Conservation (phyloP, 1,140 invertebrate species). For the Stegodyphus mimosarum region DNA sequence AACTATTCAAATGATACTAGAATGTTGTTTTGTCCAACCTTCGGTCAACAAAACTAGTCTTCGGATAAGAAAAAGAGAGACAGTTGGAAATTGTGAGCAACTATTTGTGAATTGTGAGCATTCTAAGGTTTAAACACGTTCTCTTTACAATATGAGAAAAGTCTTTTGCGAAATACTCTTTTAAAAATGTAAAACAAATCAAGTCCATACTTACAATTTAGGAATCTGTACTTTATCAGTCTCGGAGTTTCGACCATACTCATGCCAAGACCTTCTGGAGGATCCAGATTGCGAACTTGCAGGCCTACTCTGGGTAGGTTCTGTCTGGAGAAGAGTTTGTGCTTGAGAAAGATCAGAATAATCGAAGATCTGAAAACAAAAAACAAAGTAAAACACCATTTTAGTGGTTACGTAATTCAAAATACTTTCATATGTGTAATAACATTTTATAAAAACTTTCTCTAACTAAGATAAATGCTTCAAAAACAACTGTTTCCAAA, state of each 20-base stretch:
- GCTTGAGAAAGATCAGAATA: conserved; percentile 65
- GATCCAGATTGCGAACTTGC: conserved; percentile 28
- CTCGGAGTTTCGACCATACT: conserved; percentile 91
- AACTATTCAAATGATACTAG: no score
- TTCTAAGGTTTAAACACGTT: no score
- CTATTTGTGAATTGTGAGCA: no score
- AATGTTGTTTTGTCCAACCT: no score
- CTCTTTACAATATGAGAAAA: no score
- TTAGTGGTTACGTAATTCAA: background rate
- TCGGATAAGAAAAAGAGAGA: no score
- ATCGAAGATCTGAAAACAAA: conserved; percentile 64
- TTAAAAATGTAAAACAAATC: background rate
- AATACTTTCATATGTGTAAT: background rate
- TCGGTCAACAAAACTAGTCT: no score
- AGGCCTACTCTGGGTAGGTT: conserved; percentile 5
- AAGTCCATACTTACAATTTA: conserved; percentile 85
- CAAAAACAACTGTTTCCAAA: no score
- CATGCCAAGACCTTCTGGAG: conserved; percentile 65
- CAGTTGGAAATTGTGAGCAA: no score
- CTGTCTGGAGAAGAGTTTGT: conserved; percentile 27
- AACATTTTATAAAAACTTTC: no score
- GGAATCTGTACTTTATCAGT: conserved; percentile 96
- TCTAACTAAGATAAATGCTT: no score
- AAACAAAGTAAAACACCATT: background rate
- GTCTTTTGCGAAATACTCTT: no score